Percentiles rank a stretch among this genome's conserved stretches.
phyloP scores from a whole-genome alignment of 2,113 vertebrate genomes.

The Promerops cafer region DNA sequence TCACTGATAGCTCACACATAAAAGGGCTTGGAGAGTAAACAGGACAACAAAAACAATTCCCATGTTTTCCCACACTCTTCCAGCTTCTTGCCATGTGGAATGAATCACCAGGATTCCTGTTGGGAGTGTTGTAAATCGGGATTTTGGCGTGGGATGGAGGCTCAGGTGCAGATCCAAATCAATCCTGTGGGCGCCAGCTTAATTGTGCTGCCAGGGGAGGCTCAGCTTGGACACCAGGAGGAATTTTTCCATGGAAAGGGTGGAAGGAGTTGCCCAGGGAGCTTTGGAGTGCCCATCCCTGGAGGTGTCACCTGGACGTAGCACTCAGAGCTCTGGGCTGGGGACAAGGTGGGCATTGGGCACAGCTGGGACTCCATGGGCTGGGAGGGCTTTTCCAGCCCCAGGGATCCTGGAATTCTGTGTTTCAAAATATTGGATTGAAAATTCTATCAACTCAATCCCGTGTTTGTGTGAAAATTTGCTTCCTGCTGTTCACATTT shows the following conservation, averaged over 20 bases:
- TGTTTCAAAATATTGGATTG: background rate
- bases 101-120: background rate
- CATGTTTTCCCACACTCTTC: background rate
- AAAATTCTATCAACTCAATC: background rate
- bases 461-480: background rate
- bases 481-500: background rate
- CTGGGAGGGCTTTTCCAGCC: background rate
- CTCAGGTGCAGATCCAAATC: background rate
- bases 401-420: background rate
- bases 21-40: background rate
- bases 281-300: background rate
- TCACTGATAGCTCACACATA: background rate
- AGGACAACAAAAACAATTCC: background rate
- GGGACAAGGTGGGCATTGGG: background rate
- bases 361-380: accelerated
- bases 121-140: background rate
- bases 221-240: background rate
- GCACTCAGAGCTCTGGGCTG: background rate
- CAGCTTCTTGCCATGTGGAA: background rate
- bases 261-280: accelerated
- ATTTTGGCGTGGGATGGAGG: background rate
- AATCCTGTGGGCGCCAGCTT: background rate
- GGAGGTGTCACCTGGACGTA: background rate
- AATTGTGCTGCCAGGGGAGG: background rate
- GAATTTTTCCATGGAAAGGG: accelerated